A percentile compares a stretch with the other conserved stretches of the same genome.
Conservation (phyloP, 2,888 invertebrate genomes). For the Metallyticus violacea region DNA sequence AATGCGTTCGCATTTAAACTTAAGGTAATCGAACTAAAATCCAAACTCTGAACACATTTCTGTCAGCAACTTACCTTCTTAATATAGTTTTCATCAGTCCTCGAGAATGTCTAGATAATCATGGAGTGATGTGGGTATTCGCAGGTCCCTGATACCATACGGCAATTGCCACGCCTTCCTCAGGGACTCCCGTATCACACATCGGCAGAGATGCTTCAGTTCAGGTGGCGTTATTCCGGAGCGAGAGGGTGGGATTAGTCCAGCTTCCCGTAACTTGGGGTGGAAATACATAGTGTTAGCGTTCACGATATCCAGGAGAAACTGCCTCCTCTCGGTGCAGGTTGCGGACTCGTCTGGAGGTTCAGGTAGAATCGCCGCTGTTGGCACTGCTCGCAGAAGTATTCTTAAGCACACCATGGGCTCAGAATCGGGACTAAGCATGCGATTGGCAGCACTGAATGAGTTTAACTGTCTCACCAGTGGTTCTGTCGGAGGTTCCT, state of each 20-base stretch:
- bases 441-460: background rate
- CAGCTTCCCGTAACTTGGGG: background rate
- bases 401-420: conserved; percentile 59
- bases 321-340: background rate
- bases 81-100: conserved; percentile 55
- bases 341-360: background rate
- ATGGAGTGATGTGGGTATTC: conserved; percentile 61
- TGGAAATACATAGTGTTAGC: background rate
- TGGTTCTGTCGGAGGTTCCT: conserved; percentile 6
- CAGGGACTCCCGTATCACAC: conserved; percentile 62
- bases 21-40: too few relatives aligned
- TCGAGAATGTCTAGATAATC: conserved; percentile 71
- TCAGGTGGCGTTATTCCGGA: conserved; percentile 65
- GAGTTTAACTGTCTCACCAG: conserved; percentile 41
- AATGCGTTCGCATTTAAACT: too few relatives aligned
- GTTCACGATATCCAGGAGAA: background rate
- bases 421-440: background rate
- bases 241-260: conserved; percentile 44
- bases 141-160: conserved; percentile 64
- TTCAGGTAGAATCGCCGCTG: background rate
- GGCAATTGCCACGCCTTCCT: conserved; percentile 71
- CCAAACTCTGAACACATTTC: too few relatives aligned
- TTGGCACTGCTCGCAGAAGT: conserved; percentile 61
- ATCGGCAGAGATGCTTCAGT: conserved; percentile 73
- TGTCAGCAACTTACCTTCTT: conserved; percentile 37